Evolutionary conservation across 2,888 invertebrate genomes (phyloP).

Genomic region (Polia nebulosa): DNA sequence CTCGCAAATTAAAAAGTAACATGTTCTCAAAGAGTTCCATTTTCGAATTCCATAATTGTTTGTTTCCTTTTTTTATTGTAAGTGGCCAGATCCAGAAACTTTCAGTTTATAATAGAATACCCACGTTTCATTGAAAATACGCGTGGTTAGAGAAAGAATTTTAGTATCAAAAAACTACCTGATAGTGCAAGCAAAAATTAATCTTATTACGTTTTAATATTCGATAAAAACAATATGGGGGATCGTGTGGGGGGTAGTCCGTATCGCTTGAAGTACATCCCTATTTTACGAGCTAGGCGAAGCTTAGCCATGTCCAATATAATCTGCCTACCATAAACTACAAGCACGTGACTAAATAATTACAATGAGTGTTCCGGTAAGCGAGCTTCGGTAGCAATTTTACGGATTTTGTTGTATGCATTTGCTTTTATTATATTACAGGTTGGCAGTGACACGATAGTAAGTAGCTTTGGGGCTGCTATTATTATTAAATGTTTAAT

Average conservation of each 20-base stretch:
- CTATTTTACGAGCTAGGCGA: neutral
- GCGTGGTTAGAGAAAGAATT: neutral
- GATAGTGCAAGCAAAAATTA: neutral
- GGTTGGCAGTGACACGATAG: neutral
- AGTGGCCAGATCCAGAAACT: no score
- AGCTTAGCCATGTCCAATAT: constrained; percentile 8
- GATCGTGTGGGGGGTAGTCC: neutral
- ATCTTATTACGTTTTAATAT: neutral
- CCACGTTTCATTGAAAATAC: neutral
- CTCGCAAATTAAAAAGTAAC: no score
- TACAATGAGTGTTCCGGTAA: neutral
- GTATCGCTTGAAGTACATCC: neutral
- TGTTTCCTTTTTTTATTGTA: no score
- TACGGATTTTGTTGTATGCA: neutral
- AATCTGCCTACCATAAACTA: neutral
- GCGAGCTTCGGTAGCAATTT: neutral
- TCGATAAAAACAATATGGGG: neutral
- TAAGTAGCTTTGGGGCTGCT: constrained; percentile 31
- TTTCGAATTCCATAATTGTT: no score
- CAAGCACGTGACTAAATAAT: constrained; percentile 19
- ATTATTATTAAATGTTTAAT: neutral
- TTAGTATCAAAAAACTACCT: no score
- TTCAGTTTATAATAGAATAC: no score
- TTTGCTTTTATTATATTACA: constrained; percentile 24
- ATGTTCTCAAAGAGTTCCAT: no score